Base-by-base conservation (phyloP, 2,888 invertebrate species). In the Athalia circularis region DNA sequence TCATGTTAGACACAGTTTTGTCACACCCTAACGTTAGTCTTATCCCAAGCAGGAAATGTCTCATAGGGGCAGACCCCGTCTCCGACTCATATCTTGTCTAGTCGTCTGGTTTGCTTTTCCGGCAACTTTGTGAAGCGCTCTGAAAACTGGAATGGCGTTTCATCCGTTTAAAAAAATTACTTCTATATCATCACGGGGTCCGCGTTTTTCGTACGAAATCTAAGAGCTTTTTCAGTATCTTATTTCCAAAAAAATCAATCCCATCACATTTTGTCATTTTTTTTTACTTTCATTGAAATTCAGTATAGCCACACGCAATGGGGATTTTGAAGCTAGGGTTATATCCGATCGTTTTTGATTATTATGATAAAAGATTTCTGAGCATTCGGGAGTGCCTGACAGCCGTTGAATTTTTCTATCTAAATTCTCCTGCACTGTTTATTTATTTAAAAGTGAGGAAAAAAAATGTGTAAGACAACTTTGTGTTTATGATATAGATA, bases 1-100 rank as follows among this genome's bases (percentile, higher is more conserved):
- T 67, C 67, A 50, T 72, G 57, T 72, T 72, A 59, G 47, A 72
- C 45, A 72, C 59, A 13, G 47, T 57, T 72, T 72, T 72, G 72
- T 72, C 72, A 59, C 47, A 72, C 15, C 13, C 59, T n/a, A 15
- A 0, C 29, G 29, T 29, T 29, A 29, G 29, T 29, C 29, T 29
- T 50, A 9, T 29, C 43, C 59, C 57, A 72, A 72, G 72, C 72
- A 72, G 72, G 72, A 72, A 72, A 72, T 72, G 72, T 72, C 57
- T 72, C 57, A 72, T 72, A 72, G 57, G 72, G 72, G 72, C 47
- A 45, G 59, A 72, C 72, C 59, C 68, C 43, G 52, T 68, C 68
- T 52, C 15, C 59, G 48, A 5, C 50, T 67, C 15, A 48, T 72
- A 59, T 13, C 13, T 3, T 6, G 47, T 11, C n/a, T 47, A 5